Evolutionary conservation across 1,140 invertebrate genomes (phyloP), one percentile per base, ranked within the genome.

Genomic region (Meloidogyne floridensis): DNA sequence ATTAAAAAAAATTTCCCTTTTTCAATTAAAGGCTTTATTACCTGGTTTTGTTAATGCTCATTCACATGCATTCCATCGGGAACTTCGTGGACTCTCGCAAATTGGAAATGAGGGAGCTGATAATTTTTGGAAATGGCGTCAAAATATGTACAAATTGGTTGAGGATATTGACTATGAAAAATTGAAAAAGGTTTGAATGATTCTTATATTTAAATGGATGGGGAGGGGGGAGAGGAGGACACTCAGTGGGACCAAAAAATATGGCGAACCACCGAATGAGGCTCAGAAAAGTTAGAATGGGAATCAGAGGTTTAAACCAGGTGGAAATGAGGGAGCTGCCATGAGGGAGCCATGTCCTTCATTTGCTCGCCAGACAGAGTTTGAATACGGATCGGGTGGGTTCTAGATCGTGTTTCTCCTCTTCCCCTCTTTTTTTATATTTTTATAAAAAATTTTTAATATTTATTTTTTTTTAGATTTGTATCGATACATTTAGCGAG

Each of bases 21-120:
- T 69, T 32, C 13, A 15, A 11, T 80, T 75, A 47, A 75, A 86
- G 85, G 83, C 84, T 7, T 43, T 88, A 11, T 15, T 90, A 6
- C 88, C 88, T 7, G 88, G 88, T 43, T 89, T 89, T 81, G 81
- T 89, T 3, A 90, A 88, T 79, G 82, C 84, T 9, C 88, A 89
- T 80, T 89, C 88, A 43, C 88, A 89, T 74, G 87, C 88, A 10
- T 89, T 89, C 76, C 88, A 89, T 76, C 83, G 87, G 10, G 77
- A 86, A 70, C 78, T 89, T 15, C 83, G 88, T 9, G 88, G 88
- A n/a, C 82, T 74, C 13, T 81, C 72, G 53, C 56, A 69, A 47
- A 69, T 77, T 18, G 88, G 88, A 10, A 75, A 72, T 11, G 54
- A 18, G 4, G 82, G 81, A 11, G 84, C 81, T n/a, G 84, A 86